These are phyloP conservation scores for Catharus ustulatus DNA, from an alignment of 2,797 vertebrate genomes.

Conservation along the genomic window DNA sequence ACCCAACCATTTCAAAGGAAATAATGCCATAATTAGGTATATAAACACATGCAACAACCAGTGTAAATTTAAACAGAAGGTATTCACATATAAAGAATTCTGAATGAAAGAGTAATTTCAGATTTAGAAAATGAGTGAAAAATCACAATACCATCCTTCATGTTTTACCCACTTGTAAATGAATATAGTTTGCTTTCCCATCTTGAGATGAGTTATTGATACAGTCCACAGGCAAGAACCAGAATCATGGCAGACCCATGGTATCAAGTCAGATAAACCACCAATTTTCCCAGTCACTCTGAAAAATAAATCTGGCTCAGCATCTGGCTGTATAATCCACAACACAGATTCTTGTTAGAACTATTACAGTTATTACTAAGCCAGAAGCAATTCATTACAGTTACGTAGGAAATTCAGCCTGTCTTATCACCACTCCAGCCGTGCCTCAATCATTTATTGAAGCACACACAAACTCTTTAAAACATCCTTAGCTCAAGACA, in stretches of 20 bases:
- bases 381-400: background rate
- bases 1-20: background rate
- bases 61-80: background rate
- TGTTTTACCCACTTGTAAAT: background rate
- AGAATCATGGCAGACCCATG: fast-evolving
- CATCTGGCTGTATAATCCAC: background rate
- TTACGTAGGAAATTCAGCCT: background rate
- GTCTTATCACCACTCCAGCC: background rate
- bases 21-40: background rate
- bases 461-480: background rate
- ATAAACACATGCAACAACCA: background rate
- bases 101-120: background rate
- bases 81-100: background rate
- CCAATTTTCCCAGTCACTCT: background rate
- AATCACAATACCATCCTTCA: background rate
- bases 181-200: background rate
- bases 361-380: background rate
- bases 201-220: background rate
- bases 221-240: background rate
- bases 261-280: background rate
- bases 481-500: background rate
- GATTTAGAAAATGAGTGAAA: background rate
- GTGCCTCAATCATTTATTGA: background rate
- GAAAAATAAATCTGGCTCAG: background rate
- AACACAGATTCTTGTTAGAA: background rate